Conservation (phyloP, 2,888 invertebrate species). For the Acanthococcus lagerstroemiae region DNA sequence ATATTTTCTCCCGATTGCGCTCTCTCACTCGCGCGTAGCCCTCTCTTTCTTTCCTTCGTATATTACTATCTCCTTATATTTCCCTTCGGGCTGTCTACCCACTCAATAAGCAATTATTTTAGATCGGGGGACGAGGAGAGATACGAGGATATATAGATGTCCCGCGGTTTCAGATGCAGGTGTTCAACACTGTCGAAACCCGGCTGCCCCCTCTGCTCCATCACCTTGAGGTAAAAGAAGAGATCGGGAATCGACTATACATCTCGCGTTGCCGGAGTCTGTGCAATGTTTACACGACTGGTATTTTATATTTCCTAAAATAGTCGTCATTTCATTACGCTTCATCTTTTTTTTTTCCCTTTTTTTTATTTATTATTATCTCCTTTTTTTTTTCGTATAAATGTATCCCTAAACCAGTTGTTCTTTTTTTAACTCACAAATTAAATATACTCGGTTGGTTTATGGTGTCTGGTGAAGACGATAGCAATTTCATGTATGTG, state of each 20-base stretch:
- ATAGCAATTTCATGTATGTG: too few species aligned
- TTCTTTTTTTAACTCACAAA: too few species aligned
- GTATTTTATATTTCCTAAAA: constrained; percentile 28
- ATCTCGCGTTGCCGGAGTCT: constrained; percentile 21
- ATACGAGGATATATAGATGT: constrained; percentile 29
- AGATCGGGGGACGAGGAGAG: constrained; percentile 23
- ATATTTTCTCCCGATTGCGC: neutral
- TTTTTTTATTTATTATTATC: neutral
- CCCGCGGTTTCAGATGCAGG: constrained; percentile 28
- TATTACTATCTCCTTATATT: constrained; percentile 20
- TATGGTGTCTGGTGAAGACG: too few species aligned
- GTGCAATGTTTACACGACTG: constrained; percentile 27
- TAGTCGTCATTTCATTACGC: constrained; percentile 28
- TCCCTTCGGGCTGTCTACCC: constrained; percentile 26
- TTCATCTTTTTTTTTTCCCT: constrained; percentile 9
- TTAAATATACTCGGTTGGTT: too few species aligned
- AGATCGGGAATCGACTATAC: constrained; percentile 23
- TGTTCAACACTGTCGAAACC: constrained; percentile 27
- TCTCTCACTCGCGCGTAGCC: neutral
- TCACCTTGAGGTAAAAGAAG: neutral
- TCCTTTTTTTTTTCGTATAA: neutral
- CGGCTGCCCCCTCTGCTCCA: neutral
- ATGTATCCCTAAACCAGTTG: constrained; percentile 9
- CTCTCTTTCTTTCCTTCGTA: constrained; percentile 4
- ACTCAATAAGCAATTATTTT: constrained; percentile 29